These are phyloP conservation scores for Nixonia krombeini DNA, from an alignment of 1,140 invertebrate species.

Conservation along the genomic window DNA sequence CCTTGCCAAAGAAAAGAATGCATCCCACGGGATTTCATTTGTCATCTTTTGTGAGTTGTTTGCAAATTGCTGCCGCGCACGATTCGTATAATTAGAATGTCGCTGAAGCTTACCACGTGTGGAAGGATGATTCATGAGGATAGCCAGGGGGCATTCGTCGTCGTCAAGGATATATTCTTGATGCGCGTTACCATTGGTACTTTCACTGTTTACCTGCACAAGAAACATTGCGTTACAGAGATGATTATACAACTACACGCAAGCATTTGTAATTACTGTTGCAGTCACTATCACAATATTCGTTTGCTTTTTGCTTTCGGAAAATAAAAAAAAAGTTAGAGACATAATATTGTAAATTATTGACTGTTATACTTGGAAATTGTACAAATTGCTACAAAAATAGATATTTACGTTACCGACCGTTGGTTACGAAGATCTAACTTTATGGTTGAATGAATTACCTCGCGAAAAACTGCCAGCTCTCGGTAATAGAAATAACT, in stretches of 20 bases:
- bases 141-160: constrained; percentile 96
- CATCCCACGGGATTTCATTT: too few species aligned
- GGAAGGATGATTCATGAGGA: constrained; percentile 91
- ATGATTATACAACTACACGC: too few species aligned
- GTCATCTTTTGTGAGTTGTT: too few species aligned
- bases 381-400: too few species aligned
- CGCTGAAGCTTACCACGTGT: constrained; percentile 80
- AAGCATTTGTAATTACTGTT: too few species aligned
- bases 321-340: too few species aligned
- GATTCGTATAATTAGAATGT: constrained; percentile 26
- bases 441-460: neutral
- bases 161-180: constrained; percentile 95
- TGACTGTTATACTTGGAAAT: too few species aligned
- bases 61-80: neutral
- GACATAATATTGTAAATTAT: too few species aligned
- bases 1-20: too few species aligned
- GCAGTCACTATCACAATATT: too few species aligned
- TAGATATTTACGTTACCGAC: constrained; percentile 27
- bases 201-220: constrained; percentile 79
- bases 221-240: too few species aligned
- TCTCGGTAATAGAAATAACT: constrained; percentile 11
- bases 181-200: constrained; percentile 72
- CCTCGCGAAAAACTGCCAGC: neutral
- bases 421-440: constrained; percentile 8
- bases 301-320: too few species aligned